Percentiles rank a stretch among this genome's conserved stretches.
These are phyloP conservation scores for Euschistus heros DNA, from an alignment of 1,140 invertebrate genomes.

Conservation along the genomic window DNA sequence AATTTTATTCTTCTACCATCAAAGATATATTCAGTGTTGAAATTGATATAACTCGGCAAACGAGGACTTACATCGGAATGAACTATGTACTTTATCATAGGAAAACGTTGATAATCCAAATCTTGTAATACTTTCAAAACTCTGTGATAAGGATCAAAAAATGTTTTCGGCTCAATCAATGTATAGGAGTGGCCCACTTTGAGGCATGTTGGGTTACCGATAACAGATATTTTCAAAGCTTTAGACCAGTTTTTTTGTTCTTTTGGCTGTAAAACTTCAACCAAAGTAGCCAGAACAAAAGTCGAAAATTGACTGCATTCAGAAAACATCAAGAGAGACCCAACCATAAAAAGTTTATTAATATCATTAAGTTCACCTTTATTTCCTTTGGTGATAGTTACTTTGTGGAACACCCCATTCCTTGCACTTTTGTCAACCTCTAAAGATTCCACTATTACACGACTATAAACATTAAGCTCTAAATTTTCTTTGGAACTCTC, in stretches of 20 bases:
- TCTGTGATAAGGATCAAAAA: slow-evolving; percentile 56
- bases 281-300: slow-evolving; percentile 41
- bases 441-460: background rate
- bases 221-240: slow-evolving; percentile 38
- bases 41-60: slow-evolving; percentile 35
- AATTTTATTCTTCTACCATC: background rate
- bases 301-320: slow-evolving; percentile 49
- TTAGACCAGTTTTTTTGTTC: slow-evolving; percentile 40
- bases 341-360: slow-evolving; percentile 53
- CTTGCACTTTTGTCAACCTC: slow-evolving; percentile 46
- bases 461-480: background rate
- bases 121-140: slow-evolving; percentile 49
- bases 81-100: slow-evolving; percentile 53
- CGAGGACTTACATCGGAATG: slow-evolving; percentile 31
- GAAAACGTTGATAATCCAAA: slow-evolving; percentile 41
- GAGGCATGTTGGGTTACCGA: slow-evolving; percentile 35
- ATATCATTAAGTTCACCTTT: slow-evolving; percentile 31
- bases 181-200: slow-evolving; percentile 38
- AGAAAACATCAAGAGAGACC: slow-evolving; percentile 61
- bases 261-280: slow-evolving; percentile 41
- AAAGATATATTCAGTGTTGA: background rate
- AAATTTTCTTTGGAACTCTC: background rate
- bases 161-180: slow-evolving; percentile 55
- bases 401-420: slow-evolving; percentile 19
- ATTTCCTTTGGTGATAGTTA: slow-evolving; percentile 20